Percentiles rank a stretch among this genome's conserved stretches.
Conservation (phyloP, 2,113 vertebrate species). For the Dendrocopos noguchii region DNA sequence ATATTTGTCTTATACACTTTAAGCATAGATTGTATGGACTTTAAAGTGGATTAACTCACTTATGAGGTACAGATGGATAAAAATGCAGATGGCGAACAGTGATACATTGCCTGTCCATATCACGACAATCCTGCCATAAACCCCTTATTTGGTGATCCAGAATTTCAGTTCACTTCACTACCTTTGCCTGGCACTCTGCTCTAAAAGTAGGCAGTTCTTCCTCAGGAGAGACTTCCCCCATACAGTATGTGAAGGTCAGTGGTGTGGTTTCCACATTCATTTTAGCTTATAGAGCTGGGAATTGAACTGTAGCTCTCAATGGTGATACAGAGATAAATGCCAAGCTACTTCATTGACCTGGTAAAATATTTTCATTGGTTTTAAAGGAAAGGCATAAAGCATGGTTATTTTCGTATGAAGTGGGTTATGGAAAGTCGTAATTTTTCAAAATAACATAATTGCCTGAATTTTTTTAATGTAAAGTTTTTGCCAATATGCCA, state of each 20-base stretch:
- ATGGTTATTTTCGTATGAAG: slow-evolving; percentile 30
- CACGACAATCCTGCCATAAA: background rate
- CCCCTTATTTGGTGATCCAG: background rate
- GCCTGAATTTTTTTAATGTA: slow-evolving; percentile 11
- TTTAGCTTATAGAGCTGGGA: background rate
- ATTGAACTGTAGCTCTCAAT: background rate
- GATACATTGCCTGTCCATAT: background rate
- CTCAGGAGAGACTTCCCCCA: background rate
- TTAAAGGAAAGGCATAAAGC: slow-evolving; percentile 31
- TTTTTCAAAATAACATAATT: slow-evolving; percentile 15
- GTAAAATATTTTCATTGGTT: slow-evolving; percentile 66
- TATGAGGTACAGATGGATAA: background rate
- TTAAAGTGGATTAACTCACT: background rate
- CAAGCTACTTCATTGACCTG: slow-evolving; percentile 27
- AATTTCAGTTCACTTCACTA: background rate
- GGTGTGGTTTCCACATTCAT: slow-evolving; percentile 6
- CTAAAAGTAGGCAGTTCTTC: background rate
- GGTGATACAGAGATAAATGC: background rate
- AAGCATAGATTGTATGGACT: background rate
- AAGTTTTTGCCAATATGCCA: slow-evolving; percentile 27
- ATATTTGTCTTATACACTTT: background rate
- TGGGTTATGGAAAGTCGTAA: slow-evolving; percentile 15
- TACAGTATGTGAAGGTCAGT: background rate
- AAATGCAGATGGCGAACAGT: background rate
- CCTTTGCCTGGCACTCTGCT: background rate